A percentile compares a stretch with the other conserved stretches of the same genome.
phyloP scores from a whole-genome alignment of 2,113 vertebrate species.

The Clarias gariepinus region DNA sequence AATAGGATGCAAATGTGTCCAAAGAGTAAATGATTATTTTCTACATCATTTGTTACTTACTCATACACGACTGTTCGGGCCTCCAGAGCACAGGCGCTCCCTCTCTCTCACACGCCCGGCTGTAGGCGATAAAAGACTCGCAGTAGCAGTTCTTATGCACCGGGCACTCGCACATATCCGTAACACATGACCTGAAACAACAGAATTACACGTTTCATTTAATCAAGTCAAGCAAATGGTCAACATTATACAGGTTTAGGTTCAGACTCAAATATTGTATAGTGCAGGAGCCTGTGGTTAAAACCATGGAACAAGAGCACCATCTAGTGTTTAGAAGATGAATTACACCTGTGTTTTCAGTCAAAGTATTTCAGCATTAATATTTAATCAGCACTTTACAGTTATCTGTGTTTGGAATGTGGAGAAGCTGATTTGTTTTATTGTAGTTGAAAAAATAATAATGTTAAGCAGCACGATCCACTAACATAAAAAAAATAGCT shows the following conservation, averaged over 20 bases:
- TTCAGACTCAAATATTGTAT: background rate
- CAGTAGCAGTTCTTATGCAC: constrained; percentile 98
- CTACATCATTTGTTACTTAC: constrained; percentile 69
- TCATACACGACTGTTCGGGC: constrained; percentile 83
- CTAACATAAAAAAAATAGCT: background rate
- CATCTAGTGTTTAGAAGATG: background rate
- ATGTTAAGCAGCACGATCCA: background rate
- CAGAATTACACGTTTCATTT: background rate
- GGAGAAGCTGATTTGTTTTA: background rate
- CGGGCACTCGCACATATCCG: constrained; percentile 97
- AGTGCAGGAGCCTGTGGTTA: background rate
- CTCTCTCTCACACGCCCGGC: constrained; percentile 91
- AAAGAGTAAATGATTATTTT: background rate
- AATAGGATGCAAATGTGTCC: background rate
- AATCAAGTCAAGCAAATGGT: background rate
- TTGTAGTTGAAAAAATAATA: background rate
- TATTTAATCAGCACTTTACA: background rate
- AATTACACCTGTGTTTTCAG: background rate
- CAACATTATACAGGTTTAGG: background rate
- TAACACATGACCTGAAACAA: constrained; percentile 88
- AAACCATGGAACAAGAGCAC: background rate
- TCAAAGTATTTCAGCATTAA: background rate
- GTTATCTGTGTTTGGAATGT: background rate
- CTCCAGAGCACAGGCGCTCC: constrained; percentile 84
- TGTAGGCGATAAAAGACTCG: constrained; percentile 92